Base-by-base conservation (phyloP, 2,113 vertebrate genomes). In the Mormyrus lacerda region DNA sequence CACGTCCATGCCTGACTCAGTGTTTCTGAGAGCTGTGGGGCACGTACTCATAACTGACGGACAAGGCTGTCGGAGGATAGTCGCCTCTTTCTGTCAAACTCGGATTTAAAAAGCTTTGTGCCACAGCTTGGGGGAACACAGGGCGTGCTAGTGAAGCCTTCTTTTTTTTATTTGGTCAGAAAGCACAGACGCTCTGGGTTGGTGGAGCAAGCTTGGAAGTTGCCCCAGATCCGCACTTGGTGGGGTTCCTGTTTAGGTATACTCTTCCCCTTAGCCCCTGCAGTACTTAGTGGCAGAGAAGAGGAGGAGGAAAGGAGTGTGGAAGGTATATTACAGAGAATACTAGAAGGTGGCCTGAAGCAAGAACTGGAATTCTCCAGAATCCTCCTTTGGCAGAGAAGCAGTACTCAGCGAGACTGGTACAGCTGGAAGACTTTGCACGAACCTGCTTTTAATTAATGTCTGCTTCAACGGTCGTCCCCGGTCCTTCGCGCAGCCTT, bases 341-440 rank as follows among this genome's bases (percentile, higher is more conserved):
- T 21, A 27, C 27, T 15, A 55, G 50, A 50, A 45, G 53, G 85
- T 51, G 27, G 48, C 45, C 45, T 6, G n/a, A 24, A 45, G 85
- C 50, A 53, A 35, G 50, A 27, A 50, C 11, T 35, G 85, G 31
- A 87, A 87, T 87, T 53, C 85, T 87, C 50, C 50, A n/a, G 48
- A 86, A 84, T 84, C 82, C 82, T 84, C 44, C 79, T 47, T 47
- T 84, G 85, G 85, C 85, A 21, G 85, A n/a, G 85, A 87, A 87
- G 47, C 50, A 27, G 24, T 55, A 13, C 85, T 87, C 24, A 1
- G 82, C 0, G 21, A 87, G 31, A 35, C 85, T 39, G 27, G 31
- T n/a, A 55, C n/a, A 53, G 27, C 48, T 87, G 48, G 47, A 48
- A 55, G 50, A 15, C 10, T 55, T 87, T 53, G 47, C 47, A 50